A percentile compares a stretch with the other conserved stretches of the same genome.
Evolutionary conservation across 2,113 vertebrate species (phyloP).

Genomic region (Ploceus nigricollis): DNA sequence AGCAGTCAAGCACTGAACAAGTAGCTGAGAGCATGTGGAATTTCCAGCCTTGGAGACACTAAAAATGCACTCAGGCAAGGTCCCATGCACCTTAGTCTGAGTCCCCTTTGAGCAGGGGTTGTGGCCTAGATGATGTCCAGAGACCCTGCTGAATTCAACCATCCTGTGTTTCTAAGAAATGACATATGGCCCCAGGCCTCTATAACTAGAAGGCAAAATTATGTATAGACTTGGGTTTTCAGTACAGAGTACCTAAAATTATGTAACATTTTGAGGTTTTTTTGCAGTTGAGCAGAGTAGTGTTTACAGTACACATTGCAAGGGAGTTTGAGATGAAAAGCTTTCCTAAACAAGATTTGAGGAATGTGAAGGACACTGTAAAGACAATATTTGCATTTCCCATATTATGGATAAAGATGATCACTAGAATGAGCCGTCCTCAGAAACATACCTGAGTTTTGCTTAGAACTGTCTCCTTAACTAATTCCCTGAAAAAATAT

Average conservation of each 20-base stretch:
- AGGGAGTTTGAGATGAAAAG: neutral
- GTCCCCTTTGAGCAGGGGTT: neutral
- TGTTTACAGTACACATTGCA: neutral
- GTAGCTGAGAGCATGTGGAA: neutral
- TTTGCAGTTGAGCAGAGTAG: neutral
- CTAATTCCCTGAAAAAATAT: neutral
- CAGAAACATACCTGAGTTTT: neutral
- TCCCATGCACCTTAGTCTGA: neutral
- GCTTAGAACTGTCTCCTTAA: neutral
- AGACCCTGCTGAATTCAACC: neutral
- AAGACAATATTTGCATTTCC: accelerated
- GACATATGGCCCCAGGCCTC: neutral
- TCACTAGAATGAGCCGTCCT: neutral
- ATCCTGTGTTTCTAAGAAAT: neutral
- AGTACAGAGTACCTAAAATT: neutral
- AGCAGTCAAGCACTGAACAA: neutral
- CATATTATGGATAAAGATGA: neutral
- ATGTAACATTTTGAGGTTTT: neutral
- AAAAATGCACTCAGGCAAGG: accelerated
- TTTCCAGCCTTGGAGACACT: neutral
- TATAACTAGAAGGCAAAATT: neutral
- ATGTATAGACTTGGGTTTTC: neutral
- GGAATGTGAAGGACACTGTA: neutral
- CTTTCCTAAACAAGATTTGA: neutral
- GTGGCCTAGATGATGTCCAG: neutral